Evolutionary conservation across 2,888 invertebrate species (phyloP).

Genomic region (Scelioninae gen. 2): DNA sequence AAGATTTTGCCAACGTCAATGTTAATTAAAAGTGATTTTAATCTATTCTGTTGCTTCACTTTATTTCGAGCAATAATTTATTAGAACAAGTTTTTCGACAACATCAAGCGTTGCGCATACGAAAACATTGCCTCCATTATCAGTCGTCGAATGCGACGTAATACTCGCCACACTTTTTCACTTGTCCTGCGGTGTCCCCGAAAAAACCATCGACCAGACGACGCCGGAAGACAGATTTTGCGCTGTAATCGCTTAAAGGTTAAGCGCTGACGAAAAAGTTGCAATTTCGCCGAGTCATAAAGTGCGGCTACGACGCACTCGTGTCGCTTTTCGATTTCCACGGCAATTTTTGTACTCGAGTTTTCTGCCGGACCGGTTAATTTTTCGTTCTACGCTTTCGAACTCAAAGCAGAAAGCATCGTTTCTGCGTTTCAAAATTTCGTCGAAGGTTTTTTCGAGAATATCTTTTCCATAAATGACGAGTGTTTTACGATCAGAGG

Average conservation of each 20-base stretch:
- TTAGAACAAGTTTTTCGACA: too few relatives aligned
- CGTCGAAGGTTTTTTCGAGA: slow-evolving; percentile 35
- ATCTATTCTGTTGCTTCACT: too few relatives aligned
- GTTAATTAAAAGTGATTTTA: too few relatives aligned
- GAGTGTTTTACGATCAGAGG: slow-evolving; percentile 40
- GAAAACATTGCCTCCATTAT: not conserved
- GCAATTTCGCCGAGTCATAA: slow-evolving; percentile 27
- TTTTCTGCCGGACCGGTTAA: too few relatives aligned
- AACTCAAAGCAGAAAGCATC: slow-evolving; percentile 10
- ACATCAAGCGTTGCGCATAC: too few relatives aligned
- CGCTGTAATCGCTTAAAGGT: slow-evolving; percentile 25
- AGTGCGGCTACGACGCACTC: not conserved
- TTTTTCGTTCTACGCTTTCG: too few relatives aligned
- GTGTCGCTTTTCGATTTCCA: slow-evolving; percentile 1
- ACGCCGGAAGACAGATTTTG: slow-evolving; percentile 23
- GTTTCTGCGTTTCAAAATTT: not conserved
- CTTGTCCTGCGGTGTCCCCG: slow-evolving; percentile 10
- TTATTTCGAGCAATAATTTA: too few relatives aligned
- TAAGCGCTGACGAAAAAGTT: slow-evolving; percentile 29
- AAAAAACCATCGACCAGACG: slow-evolving; percentile 41
- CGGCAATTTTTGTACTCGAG: too few relatives aligned
- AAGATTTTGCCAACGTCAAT: too few relatives aligned
- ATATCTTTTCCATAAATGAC: slow-evolving; percentile 24
- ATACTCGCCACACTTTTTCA: slow-evolving; percentile 14
- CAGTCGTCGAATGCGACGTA: not conserved